Evolutionary conservation across 2,113 vertebrate species (phyloP).

Genomic region (Phocoena phocoena): DNA sequence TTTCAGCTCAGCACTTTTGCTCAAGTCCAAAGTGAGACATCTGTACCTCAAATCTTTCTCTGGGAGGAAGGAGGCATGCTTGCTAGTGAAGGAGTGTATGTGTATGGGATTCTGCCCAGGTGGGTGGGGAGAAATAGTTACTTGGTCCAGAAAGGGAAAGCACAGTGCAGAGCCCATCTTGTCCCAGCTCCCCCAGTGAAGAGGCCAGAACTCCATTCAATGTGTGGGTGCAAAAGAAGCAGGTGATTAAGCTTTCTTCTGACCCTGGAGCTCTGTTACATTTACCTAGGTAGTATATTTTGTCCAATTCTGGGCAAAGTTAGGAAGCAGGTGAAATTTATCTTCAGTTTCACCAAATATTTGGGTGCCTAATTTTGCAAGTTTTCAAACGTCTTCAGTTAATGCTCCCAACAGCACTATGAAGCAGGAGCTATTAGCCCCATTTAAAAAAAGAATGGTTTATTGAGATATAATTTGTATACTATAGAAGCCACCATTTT

Average conservation of each 20-base stretch:
- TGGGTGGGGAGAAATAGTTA: not conserved
- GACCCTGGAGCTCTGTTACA: not conserved
- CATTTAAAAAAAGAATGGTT: not conserved
- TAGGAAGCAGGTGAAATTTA: not conserved
- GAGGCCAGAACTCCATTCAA: not conserved
- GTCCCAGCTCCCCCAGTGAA: not conserved
- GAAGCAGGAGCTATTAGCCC: not conserved
- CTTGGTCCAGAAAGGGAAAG: not conserved
- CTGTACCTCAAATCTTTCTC: not conserved
- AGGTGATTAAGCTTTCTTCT: not conserved
- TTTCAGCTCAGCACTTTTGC: constrained; percentile 29
- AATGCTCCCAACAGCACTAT: not conserved
- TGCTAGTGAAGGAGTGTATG: not conserved
- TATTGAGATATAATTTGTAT: not conserved
- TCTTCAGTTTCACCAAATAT: not conserved
- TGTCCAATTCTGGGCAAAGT: constrained; percentile 10
- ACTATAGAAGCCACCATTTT: constrained; percentile 7
- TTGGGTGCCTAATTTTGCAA: not conserved
- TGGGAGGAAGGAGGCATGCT: not conserved
- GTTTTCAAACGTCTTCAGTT: constrained; percentile 1
- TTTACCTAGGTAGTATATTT: constrained; percentile 19
- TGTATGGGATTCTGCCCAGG: not conserved
- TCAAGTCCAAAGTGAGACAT: not conserved
- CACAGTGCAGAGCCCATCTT: not conserved
- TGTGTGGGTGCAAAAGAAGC: not conserved